These are phyloP conservation scores for Plotosus lineatus DNA, from an alignment of 2,113 vertebrate genomes.

Conservation along the genomic window DNA sequence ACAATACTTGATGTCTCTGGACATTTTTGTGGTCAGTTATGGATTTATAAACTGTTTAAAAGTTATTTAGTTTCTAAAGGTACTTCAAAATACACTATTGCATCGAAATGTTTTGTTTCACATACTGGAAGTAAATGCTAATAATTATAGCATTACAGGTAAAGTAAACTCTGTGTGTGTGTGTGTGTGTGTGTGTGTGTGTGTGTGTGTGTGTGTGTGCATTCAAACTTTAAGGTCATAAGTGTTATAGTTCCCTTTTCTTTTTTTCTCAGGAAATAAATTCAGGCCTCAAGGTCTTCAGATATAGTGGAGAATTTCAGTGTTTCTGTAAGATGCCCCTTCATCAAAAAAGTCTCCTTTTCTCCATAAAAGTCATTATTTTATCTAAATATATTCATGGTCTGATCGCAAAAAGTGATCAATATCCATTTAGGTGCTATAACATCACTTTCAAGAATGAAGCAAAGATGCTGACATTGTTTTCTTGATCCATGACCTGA, in stretches of 20 bases:
- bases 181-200: background rate
- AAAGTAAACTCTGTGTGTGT: background rate
- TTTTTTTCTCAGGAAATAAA: background rate
- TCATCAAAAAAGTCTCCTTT: background rate
- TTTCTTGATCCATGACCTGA: constrained; percentile 45
- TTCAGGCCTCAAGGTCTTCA: background rate
- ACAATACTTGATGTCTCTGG: no score
- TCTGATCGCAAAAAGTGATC: constrained; percentile 48
- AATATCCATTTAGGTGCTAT: constrained; percentile 52
- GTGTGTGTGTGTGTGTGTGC: background rate
- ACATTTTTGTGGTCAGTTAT: no score
- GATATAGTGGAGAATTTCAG: background rate
- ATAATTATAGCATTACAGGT: background rate
- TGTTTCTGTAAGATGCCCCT: constrained; percentile 20
- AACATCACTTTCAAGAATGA: constrained; percentile 52
- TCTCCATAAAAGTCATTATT: constrained; percentile 43
- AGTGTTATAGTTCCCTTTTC: background rate
- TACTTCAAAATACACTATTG: background rate
- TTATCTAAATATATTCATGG: constrained; percentile 53
- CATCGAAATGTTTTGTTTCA: background rate
- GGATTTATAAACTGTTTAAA: background rate
- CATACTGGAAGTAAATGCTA: background rate
- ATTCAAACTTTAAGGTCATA: background rate
- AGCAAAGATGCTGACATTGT: constrained; percentile 47
- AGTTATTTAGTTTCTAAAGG: background rate